Base-by-base conservation (phyloP, 1,140 invertebrate species). In the Brachystomella parvula region DNA sequence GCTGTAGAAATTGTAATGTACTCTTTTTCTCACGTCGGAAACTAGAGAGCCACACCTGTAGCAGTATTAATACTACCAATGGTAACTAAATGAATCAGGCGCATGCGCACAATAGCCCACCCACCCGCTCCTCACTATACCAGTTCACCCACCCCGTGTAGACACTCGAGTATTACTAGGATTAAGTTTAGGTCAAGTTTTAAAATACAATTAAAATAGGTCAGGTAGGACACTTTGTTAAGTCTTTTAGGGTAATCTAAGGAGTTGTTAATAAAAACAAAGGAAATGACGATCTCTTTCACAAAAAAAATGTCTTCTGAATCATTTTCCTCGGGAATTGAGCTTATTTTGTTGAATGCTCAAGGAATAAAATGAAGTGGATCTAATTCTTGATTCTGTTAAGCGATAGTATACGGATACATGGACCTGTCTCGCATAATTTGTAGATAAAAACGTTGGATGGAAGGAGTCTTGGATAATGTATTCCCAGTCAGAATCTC, bases 1-100 rank as follows among this genome's bases (percentile, higher is more conserved):
- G 49, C 24, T 69, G 67, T 47, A 12, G 33, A 19, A 21, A 58
- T 26, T 69, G 67, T 39, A 62, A 47, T 35, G 57, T 26, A 9
- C 39, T 64, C 53, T 69, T 69, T 65, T 64, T 62, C 59, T 69
- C 67, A 19, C 47, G 58, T 24, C 64, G 59, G 39, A 69, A 69
- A 35, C 57, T 69, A 24, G 67, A 69, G 24, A 61, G 63, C 31
- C 67, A 69, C 53, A 39, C 26, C 26, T 62, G 60, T 29, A 19
- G 58, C 12, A 17, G 32, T 30, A 60, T 3, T 32, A 60, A 29
- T 60, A 35, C 9, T 32, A 60, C 58, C 9, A 35, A 32, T 60
- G 29, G 58, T 30, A 30, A 32, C 58, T 30, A 32, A 60, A 60
- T 19, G 30, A 30, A 57, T 6, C 28, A 6, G 53, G 12, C 6